Conservation (phyloP, 2,797 vertebrate species). For the Mormyrus proboscirostris region DNA sequence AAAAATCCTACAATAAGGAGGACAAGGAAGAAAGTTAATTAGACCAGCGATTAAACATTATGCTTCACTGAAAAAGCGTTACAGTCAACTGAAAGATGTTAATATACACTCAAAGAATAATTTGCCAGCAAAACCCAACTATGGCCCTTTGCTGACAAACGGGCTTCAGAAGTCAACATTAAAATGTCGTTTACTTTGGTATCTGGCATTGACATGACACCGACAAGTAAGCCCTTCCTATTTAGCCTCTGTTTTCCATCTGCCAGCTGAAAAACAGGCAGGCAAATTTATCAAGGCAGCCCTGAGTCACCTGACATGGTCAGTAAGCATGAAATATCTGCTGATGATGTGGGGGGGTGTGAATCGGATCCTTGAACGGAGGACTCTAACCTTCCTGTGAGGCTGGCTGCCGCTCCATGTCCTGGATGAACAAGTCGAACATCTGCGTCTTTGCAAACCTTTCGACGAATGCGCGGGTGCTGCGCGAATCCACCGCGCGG, state of each 20-base stretch:
- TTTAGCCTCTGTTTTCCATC: background rate
- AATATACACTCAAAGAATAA: background rate
- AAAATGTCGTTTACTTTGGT: background rate
- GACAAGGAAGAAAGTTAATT: slow-evolving; percentile 7
- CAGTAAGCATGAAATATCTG: background rate
- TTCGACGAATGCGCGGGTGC: slow-evolving; percentile 73
- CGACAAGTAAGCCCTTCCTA: background rate
- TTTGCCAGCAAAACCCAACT: background rate
- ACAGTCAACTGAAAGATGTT: background rate
- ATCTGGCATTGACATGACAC: background rate
- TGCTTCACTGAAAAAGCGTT: background rate
- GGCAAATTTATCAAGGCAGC: background rate
- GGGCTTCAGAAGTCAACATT: background rate
- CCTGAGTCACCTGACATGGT: background rate
- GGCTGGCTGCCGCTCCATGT: slow-evolving; percentile 72
- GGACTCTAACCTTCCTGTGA: slow-evolving; percentile 68
- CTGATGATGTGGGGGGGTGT: background rate
- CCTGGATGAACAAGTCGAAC: slow-evolving; percentile 90
- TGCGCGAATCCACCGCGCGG: slow-evolving; percentile 72
- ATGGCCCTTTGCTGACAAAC: background rate
- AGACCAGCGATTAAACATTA: slow-evolving; percentile 3
- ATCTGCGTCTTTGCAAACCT: slow-evolving; percentile 86
- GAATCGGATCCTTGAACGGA: background rate
- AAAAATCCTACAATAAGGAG: slow-evolving; percentile 55
- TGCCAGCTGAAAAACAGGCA: background rate